phyloP scores from a whole-genome alignment of 2,113 vertebrate species.

The Paraplagusia blochii region DNA sequence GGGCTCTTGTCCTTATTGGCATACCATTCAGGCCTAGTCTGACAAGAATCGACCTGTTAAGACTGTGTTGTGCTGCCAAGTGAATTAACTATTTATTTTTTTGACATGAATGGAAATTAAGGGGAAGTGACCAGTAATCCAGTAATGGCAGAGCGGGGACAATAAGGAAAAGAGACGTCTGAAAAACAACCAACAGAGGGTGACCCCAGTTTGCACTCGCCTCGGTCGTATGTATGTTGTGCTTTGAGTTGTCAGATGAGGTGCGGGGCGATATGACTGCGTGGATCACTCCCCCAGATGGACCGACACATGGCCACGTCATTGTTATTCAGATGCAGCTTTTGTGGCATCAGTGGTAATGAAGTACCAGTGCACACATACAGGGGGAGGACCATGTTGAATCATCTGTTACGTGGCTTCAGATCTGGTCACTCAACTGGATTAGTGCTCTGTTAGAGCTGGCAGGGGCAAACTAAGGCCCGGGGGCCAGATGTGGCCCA shows the following conservation, averaged over 20 bases:
- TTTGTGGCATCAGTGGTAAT: constrained; percentile 38
- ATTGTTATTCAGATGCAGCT: constrained; percentile 68
- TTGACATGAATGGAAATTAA: constrained; percentile 50
- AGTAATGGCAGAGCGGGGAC: constrained; percentile 34
- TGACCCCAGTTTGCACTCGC: constrained; percentile 44
- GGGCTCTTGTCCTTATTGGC: constrained; percentile 19
- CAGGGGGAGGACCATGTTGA: constrained; percentile 15
- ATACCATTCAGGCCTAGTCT: constrained; percentile 5
- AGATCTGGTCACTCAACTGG: neutral
- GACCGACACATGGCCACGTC: constrained; percentile 57
- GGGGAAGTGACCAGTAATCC: constrained; percentile 28
- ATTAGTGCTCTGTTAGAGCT: too few relatives aligned
- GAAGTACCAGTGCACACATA: constrained; percentile 41
- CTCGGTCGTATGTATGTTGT: constrained; percentile 1
- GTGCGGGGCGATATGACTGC: constrained; percentile 19
- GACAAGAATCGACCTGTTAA: constrained; percentile 27
- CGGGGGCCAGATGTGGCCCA: too few relatives aligned
- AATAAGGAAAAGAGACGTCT: constrained; percentile 25
- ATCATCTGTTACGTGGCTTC: constrained; percentile 36
- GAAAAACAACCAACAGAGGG: constrained; percentile 11
- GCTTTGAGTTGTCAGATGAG: constrained; percentile 28
- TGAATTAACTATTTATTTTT: constrained; percentile 45
- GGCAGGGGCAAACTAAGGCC: too few relatives aligned
- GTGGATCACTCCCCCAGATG: constrained; percentile 45
- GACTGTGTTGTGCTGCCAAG: constrained; percentile 21